These are phyloP conservation scores for Drosophila fuyamai DNA, from an alignment of 1,140 invertebrate species.

Conservation along the genomic window DNA sequence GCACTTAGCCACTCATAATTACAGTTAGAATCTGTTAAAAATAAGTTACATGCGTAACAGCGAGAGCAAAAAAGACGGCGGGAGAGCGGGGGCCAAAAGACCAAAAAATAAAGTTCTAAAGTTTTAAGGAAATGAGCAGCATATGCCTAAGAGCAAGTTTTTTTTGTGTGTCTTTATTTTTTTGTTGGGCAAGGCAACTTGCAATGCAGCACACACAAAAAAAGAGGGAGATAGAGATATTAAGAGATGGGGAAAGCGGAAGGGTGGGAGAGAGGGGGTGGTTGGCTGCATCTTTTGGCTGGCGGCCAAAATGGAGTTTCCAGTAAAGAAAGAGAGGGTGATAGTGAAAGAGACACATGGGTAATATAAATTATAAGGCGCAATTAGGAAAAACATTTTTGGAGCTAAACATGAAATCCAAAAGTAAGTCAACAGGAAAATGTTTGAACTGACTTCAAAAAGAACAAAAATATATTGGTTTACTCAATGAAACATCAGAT, in stretches of 20 bases:
- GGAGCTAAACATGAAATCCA: constrained; percentile 19
- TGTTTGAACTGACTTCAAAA: constrained; percentile 2
- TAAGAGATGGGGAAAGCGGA: not conserved
- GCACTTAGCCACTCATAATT: constrained; percentile 61
- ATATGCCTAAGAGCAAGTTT: constrained; percentile 39
- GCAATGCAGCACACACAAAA: constrained; percentile 18
- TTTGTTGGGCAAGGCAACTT: constrained; percentile 26
- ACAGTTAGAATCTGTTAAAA: constrained; percentile 65
- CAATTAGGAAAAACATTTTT: constrained; percentile 65
- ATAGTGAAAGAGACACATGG: constrained; percentile 11
- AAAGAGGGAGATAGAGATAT: constrained; percentile 4
- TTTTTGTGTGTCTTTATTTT: constrained; percentile 7
- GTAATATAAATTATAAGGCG: constrained; percentile 67
- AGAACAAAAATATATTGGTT: constrained; percentile 4
- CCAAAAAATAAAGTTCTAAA: constrained; percentile 64
- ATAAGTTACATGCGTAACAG: constrained; percentile 33
- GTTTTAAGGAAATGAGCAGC: constrained; percentile 34
- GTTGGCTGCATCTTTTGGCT: constrained; percentile 60
- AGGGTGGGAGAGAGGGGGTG: constrained; percentile 1
- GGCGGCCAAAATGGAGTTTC: constrained; percentile 53
- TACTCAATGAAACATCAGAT: not conserved
- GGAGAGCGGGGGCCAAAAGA: constrained; percentile 3
- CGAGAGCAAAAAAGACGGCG: not conserved
- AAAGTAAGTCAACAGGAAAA: constrained; percentile 2
- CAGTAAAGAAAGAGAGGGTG: not conserved